Percentiles rank a stretch among this genome's conserved stretches.
Evolutionary conservation across 1,140 invertebrate genomes (phyloP).

Genomic region (Plutomurus gul): DNA sequence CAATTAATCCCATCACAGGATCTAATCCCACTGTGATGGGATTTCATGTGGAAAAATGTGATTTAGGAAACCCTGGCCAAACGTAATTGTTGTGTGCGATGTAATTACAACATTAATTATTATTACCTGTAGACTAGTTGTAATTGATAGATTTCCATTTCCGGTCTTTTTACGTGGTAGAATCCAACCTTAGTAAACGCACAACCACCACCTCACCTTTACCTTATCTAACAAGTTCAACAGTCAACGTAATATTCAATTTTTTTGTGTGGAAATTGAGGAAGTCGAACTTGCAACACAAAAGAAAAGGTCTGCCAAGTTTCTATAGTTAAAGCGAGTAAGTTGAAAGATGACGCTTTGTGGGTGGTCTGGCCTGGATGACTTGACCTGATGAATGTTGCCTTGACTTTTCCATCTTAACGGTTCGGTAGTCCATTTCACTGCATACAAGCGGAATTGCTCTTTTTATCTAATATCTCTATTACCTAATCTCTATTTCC

Average conservation of each 20-base stretch:
- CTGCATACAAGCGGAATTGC: not conserved
- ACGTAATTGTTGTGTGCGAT: no score
- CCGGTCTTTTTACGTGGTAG: not conserved
- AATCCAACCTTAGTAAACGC: no score
- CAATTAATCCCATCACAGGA: no score
- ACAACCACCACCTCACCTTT: no score
- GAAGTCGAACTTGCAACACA: not conserved
- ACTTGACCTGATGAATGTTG: not conserved
- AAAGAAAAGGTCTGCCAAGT: no score
- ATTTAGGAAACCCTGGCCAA: no score
- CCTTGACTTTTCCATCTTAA: not conserved
- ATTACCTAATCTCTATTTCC: no score
- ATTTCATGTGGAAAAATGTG: no score
- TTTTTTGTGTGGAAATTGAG: not conserved
- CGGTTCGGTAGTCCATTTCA: not conserved
- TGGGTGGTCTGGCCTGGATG: not conserved
- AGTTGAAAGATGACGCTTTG: not conserved
- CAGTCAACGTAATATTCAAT: not conserved
- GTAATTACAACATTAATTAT: no score
- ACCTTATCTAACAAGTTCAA: not conserved
- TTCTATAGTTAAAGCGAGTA: no score
- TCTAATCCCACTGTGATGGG: no score
- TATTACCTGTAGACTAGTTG: no score
- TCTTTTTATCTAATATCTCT: not conserved
- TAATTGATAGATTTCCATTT: slow-evolving; percentile 6